Evolutionary conservation across 2,888 invertebrate species (phyloP).

Genomic region (Acleris laterana): DNA sequence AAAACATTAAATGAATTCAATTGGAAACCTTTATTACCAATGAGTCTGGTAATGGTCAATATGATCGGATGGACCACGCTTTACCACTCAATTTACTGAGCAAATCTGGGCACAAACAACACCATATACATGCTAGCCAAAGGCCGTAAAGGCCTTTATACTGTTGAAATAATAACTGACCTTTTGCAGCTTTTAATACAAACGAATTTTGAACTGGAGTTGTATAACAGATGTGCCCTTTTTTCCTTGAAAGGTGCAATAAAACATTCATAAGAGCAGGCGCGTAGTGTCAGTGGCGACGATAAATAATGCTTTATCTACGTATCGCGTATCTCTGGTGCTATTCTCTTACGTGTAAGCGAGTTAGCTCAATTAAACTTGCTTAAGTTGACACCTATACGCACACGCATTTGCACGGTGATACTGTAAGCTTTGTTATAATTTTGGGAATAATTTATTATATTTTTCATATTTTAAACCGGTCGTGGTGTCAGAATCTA

Average conservation of each 20-base stretch:
- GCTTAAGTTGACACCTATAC: too few species aligned
- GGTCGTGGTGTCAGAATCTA: too few species aligned
- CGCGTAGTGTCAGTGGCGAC: slow-evolving; percentile 42
- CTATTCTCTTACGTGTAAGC: slow-evolving; percentile 2
- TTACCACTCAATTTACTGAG: slow-evolving; percentile 40
- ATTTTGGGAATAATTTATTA: too few species aligned
- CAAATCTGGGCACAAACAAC: slow-evolving; percentile 39
- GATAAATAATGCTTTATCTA: slow-evolving; percentile 52
- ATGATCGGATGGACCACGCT: slow-evolving; percentile 21
- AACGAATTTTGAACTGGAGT: too few species aligned
- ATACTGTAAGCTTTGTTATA: too few species aligned
- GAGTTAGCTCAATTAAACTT: too few species aligned
- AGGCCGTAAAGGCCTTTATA: too few species aligned
- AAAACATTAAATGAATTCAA: neutral
- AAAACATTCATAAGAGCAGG: slow-evolving; percentile 49
- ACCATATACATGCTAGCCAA: slow-evolving; percentile 36
- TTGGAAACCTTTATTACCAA: slow-evolving; percentile 3
- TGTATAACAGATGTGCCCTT: too few species aligned
- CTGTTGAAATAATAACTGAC: too few species aligned
- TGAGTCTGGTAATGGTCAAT: slow-evolving; percentile 7
- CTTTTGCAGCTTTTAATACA: too few species aligned
- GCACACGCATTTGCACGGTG: too few species aligned
- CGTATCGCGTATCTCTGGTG: slow-evolving; percentile 41
- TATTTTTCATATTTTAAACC: too few species aligned
- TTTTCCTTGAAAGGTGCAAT: slow-evolving; percentile 28